Percentiles rank a stretch among this genome's conserved stretches.
phyloP scores from a whole-genome alignment of 2,888 invertebrate genomes.

The Hirtodrosophila trivittata region DNA sequence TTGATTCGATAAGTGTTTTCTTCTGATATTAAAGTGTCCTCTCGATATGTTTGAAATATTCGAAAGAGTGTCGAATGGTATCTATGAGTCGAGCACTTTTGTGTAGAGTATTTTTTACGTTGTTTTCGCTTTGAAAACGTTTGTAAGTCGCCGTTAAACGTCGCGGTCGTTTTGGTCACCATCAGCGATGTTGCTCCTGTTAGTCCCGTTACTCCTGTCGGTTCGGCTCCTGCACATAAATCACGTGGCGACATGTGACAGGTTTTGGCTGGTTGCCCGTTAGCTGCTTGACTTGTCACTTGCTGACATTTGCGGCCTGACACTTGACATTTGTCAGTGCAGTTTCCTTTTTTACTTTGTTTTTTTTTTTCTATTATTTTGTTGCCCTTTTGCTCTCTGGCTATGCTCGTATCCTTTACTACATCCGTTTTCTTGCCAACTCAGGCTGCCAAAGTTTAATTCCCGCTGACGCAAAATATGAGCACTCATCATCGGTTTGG shows the following conservation, averaged over 20 bases:
- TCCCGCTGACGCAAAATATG: conserved; percentile 41
- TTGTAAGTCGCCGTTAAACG: conserved; percentile 44
- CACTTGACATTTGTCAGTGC: conserved; percentile 66
- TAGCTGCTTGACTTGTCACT: conserved; percentile 65
- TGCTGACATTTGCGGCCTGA: conserved; percentile 71
- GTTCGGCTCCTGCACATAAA: conserved; percentile 47
- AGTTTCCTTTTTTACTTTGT: conserved; percentile 31
- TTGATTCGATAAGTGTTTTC: too few relatives aligned
- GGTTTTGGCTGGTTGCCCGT: conserved; percentile 63
- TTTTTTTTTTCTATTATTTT: too few relatives aligned
- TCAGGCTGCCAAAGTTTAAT: conserved; percentile 28
- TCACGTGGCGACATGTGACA: conserved; percentile 65
- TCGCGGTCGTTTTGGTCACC: conserved; percentile 37
- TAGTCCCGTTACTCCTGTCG: conserved; percentile 17
- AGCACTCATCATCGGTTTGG: conserved; percentile 41
- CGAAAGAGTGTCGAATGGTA: neutral
- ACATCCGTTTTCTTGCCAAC: conserved; percentile 25
- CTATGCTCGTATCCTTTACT: conserved; percentile 7
- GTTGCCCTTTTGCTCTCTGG: too few relatives aligned
- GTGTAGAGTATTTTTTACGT: neutral
- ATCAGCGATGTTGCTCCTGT: conserved; percentile 15
- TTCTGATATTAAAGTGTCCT: too few relatives aligned
- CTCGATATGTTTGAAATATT: too few relatives aligned
- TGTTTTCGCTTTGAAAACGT: conserved; percentile 29
- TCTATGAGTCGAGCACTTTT: neutral